Conservation (phyloP, 2,888 invertebrate species). For the Yponomeuta evonymella region DNA sequence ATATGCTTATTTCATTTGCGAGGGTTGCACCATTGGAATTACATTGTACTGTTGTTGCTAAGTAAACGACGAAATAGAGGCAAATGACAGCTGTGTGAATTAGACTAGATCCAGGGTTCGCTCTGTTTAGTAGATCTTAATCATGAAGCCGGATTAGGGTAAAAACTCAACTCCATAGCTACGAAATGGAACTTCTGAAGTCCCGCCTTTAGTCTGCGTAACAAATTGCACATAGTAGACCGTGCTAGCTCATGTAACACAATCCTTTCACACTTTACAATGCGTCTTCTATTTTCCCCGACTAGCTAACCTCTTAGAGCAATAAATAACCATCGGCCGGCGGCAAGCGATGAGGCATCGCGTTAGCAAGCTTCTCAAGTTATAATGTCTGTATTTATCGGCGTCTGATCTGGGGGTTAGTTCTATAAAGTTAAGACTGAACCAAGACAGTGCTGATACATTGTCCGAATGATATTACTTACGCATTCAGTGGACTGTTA, state of each 20-base stretch:
- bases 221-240: not conserved
- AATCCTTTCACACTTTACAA: not conserved
- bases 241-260: not conserved
- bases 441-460: not conserved
- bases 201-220: not conserved
- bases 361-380: conserved; percentile 1
- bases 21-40: no score
- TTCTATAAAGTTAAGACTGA: not conserved
- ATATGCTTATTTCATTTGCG: no score
- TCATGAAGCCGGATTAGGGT: not conserved
- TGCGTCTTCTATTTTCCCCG: not conserved
- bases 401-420: not conserved
- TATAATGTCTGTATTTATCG: conserved; percentile 11
- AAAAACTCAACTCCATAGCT: not conserved
- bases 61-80: no score
- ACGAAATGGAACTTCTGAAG: not conserved
- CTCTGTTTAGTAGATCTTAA: not conserved
- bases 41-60: no score
- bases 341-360: conserved; percentile 7
- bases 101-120: no score
- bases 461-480: not conserved
- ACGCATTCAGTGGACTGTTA: not conserved
- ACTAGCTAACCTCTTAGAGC: not conserved
- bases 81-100: no score
- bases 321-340: conserved; percentile 9